Evolutionary conservation across 1,140 invertebrate species (phyloP), one percentile per base, ranked within the genome.

Genomic region (Ctenoplectra terminalis): DNA sequence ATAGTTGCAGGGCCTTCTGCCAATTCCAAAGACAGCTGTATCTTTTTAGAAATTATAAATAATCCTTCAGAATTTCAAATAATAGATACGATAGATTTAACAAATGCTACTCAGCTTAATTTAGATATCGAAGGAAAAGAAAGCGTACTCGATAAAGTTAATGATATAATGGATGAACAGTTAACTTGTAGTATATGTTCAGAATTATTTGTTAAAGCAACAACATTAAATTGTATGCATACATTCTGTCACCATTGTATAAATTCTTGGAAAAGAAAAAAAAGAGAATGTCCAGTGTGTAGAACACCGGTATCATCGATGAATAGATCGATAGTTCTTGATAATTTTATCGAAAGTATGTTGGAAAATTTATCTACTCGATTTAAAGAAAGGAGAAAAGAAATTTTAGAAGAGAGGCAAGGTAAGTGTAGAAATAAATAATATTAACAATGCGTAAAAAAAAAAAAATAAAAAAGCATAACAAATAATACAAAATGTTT

Each of bases 161-260:
- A 92, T 34, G 92, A 95, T 74, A 94, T 96, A n/a, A 95, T 97
- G 94, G 96, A 97, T 83, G 95, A 95, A 72, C 97, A 98, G 89
- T 91, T 98, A 26, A 95, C 96, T 73, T 98, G 97, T 89, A 95
- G 95, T 72, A 96, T 98, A 80, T 98, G 97, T 89, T 96, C 95
- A 66, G 97, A 98, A 93, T 91, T 97, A 1, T 97, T 97, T 91
- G 94, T 97, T 0, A 93, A 93, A 50, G 96, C 97, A 0, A 96
- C 95, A 20, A 96, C 96, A 0, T 90, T 98, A 9, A 96, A 95
- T 89, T 98, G 97, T 90, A 95, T 95, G 0, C 97, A 98, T 85
- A 96, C 96, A 1, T 98, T 97, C 89, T 98, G 97, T 90, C 92
- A 95, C 43, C 94, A 95, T 83, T 98, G 97, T 88, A 97, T 98